Evolutionary conservation across 2,888 invertebrate species (phyloP).

Genomic region (Tortricodes alternella): DNA sequence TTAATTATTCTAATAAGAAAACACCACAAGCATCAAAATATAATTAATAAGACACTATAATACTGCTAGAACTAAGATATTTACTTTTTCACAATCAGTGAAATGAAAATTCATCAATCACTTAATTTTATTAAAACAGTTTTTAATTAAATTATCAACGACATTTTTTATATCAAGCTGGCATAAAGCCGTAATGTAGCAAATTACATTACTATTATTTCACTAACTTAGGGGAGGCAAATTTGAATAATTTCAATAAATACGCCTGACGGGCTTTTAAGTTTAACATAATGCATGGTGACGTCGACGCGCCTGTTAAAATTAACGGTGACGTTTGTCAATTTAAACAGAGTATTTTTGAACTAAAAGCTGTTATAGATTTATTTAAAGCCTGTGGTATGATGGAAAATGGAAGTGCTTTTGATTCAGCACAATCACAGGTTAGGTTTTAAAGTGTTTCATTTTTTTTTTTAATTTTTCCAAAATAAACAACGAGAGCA

Average conservation of each 20-base stretch:
- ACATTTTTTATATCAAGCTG: conserved; percentile 5
- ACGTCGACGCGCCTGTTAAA: not conserved
- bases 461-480: no score
- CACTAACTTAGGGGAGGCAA: conserved; percentile 1
- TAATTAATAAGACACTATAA: no score
- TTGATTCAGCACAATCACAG: no score
- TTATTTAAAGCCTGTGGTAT: not conserved
- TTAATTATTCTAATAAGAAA: no score
- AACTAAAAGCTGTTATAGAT: not conserved
- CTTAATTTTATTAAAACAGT: not conserved
- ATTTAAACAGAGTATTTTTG: conserved; percentile 2
- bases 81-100: not conserved
- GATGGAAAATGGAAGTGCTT: not conserved
- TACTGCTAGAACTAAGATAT: no score
- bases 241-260: conserved; percentile 12
- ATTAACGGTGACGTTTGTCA: conserved; percentile 2
- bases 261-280: conserved; percentile 8
- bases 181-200: not conserved
- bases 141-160: conserved; percentile 9
- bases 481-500: no score
- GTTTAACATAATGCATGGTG: conserved; percentile 17
- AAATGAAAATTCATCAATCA: conserved; percentile 16
- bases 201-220: not conserved
- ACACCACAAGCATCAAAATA: no score
- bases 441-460: no score